Conservation (phyloP, 2,888 invertebrate genomes). For the Erannis defoliaria region DNA sequence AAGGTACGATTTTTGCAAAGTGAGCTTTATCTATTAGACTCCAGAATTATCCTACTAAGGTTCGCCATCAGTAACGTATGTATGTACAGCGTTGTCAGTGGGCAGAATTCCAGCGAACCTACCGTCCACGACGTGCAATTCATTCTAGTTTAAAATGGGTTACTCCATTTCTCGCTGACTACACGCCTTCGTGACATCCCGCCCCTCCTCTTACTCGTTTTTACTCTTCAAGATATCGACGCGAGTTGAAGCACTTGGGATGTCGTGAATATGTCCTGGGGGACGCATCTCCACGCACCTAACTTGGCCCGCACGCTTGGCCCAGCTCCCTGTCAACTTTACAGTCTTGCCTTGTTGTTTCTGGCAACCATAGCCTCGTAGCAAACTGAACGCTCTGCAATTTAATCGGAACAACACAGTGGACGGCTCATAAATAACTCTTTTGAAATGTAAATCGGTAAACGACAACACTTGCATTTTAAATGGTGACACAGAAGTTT, state of each 20-base stretch:
- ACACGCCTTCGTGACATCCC: conserved; percentile 76
- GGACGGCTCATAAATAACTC: conserved; percentile 30
- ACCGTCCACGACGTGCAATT: conserved; percentile 82
- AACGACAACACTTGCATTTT: conserved; percentile 35
- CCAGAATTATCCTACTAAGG: neutral
- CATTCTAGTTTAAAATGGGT: conserved; percentile 84
- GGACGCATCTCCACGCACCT: conserved; percentile 50
- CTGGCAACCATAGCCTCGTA: conserved; percentile 42
- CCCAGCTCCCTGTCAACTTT: conserved; percentile 28
- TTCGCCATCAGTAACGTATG: conserved; percentile 33
- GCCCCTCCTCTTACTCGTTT: conserved; percentile 66
- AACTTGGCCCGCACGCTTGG: conserved; percentile 37
- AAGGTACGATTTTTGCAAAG: too few relatives aligned
- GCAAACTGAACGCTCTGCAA: conserved; percentile 41
- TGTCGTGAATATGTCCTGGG: conserved; percentile 52
- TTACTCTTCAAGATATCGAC: conserved; percentile 64
- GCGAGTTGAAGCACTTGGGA: conserved; percentile 54
- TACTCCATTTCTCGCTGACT: conserved; percentile 82
- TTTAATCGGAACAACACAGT: conserved; percentile 33
- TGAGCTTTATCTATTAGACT: too few relatives aligned
- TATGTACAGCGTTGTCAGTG: conserved; percentile 67
- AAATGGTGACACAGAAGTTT: conserved; percentile 35
- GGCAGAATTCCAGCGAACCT: conserved; percentile 82
- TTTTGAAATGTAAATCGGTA: conserved; percentile 37
- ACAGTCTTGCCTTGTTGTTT: conserved; percentile 47